Percentiles rank a stretch among this genome's conserved stretches.
These are phyloP conservation scores for Oryzias javanicus DNA, from an alignment of 2,113 vertebrate species.

Conservation along the genomic window DNA sequence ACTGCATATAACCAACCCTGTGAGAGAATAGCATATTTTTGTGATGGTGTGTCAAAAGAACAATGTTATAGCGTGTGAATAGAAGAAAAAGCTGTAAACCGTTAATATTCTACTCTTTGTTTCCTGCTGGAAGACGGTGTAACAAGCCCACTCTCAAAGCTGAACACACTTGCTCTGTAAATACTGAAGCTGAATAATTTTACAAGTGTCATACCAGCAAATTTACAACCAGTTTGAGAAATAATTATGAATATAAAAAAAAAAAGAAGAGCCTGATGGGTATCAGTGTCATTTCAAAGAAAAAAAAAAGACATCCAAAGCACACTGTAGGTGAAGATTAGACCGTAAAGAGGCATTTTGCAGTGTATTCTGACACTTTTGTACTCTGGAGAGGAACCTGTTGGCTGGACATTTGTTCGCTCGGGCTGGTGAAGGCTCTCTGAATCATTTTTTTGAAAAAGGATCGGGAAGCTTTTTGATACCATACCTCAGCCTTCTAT, in stretches of 20 bases:
- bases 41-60: constrained; percentile 86
- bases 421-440: constrained; percentile 64
- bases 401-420: constrained; percentile 68
- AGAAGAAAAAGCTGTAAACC: constrained; percentile 75
- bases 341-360: constrained; percentile 84
- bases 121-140: constrained; percentile 67
- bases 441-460: constrained; percentile 75
- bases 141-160: constrained; percentile 44
- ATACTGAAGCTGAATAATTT: constrained; percentile 81
- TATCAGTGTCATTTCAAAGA: constrained; percentile 56
- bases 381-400: constrained; percentile 71
- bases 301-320: constrained; percentile 80
- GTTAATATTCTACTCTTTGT: constrained; percentile 59
- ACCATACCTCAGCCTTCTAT: constrained; percentile 93
- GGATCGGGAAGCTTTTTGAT: constrained; percentile 84
- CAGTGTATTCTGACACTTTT: constrained; percentile 75
- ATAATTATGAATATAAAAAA: constrained; percentile 11
- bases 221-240: constrained; percentile 75
- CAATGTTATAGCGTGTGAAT: constrained; percentile 80
- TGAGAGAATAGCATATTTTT: constrained; percentile 94
- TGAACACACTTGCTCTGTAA: constrained; percentile 75
- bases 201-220: constrained; percentile 87
- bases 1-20: constrained; percentile 94
- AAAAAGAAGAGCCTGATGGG: constrained; percentile 53
- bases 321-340: constrained; percentile 86